phyloP scores from a whole-genome alignment of 2,113 vertebrate genomes.

The Rhadina sibilatrix region DNA sequence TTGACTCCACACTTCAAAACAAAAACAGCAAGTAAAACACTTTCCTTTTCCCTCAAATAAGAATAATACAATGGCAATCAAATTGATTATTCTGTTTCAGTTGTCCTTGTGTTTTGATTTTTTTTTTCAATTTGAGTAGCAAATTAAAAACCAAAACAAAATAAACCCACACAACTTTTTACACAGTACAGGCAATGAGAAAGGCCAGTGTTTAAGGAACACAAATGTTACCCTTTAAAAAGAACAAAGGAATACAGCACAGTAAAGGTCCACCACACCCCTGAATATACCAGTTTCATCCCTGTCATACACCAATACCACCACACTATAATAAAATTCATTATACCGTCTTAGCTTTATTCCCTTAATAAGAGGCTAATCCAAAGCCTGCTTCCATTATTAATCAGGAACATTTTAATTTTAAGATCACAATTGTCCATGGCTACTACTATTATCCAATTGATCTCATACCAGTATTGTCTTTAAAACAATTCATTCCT shows the following conservation, averaged over 20 bases:
- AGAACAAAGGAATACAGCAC: not conserved
- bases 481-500: not conserved
- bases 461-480: not conserved
- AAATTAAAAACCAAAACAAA: not conserved
- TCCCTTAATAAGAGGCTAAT: not conserved
- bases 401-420: not conserved
- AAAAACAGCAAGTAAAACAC: not conserved
- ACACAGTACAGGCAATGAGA: not conserved
- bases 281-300: not conserved
- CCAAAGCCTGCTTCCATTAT: not conserved
- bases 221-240: not conserved
- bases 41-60: fast-evolving
- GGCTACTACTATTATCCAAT: not conserved
- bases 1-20: not conserved
- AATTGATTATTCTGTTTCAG: not conserved
- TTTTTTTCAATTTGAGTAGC: not conserved
- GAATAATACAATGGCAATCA: not conserved
- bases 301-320: not conserved
- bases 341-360: not conserved
- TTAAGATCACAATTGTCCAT: not conserved
- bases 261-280: not conserved
- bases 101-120: not conserved
- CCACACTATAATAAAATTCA: not conserved
- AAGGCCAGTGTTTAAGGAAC: not conserved
- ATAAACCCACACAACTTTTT: not conserved